Base-by-base conservation (phyloP, 2,888 invertebrate species). In the Cephus pygmeus region DNA sequence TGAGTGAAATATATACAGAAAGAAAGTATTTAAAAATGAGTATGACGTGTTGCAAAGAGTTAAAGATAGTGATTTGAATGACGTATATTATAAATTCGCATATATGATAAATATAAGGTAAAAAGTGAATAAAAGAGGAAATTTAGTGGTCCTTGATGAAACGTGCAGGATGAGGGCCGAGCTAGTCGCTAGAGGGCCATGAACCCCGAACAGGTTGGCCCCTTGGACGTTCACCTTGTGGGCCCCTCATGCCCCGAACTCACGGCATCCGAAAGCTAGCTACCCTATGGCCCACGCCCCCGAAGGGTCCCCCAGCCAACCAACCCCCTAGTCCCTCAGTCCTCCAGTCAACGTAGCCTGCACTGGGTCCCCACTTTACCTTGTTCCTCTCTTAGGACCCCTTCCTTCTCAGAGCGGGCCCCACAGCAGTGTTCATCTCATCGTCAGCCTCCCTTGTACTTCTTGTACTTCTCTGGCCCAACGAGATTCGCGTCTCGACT, bases 171-270 rank as follows among this genome's bases (percentile, higher is more conserved):
- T 9, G 56, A 56, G 56, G 56, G 56, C 56, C 56, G 9, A 56
- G 56, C 56, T 56, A 56, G 69, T 69, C 12, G 77, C 89, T 85
- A 81, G 85, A 90, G 91, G 91, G 91, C 91, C 91, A 91, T 91
- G 91, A 91, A 91, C 91, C 90, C 90, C 90, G 91, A 91, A 91
- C 91, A 91, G 91, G 91, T 91, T 91, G 91, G 88, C 90, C 90
- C 90, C 89, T 90, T 91, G 91, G 91, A 91, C 91, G 87, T 91
- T 91, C 91, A 91, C 91, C 91, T 91, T 88, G 87, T 86, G 86
- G 82, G 81, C 81, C 83, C 86, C 83, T 79, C 81, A 83, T 78
- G 77, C 75, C 75, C 69, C 36, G 30, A 36, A 34, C 40, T 74
- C 75, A 35, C 4, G n/a, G 74, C 36, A 81, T 80, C 83, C 82